Conservation (phyloP, 2,113 vertebrate genomes). For the Saccopteryx bilineata region DNA sequence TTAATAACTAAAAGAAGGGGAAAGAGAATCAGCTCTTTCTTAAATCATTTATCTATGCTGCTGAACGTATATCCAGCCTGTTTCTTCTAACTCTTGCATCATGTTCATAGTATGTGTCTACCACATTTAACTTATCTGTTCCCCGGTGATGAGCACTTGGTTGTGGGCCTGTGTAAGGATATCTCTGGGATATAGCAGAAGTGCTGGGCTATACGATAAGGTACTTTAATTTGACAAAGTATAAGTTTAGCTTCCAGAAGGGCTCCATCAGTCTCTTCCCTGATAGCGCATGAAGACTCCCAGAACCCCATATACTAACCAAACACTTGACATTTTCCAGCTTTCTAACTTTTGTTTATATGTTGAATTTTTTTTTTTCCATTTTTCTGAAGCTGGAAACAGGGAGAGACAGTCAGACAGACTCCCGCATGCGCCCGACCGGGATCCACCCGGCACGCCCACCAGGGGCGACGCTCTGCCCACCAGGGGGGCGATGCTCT, state of each 20-base stretch:
- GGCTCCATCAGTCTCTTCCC: background rate
- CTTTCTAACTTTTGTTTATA: constrained; percentile 40
- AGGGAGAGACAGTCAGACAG: too few species aligned
- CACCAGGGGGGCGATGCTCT: too few species aligned
- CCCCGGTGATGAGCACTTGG: background rate
- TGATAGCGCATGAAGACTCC: background rate
- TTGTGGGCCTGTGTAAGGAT: background rate
- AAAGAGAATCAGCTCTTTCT: background rate
- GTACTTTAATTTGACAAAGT: constrained; percentile 8
- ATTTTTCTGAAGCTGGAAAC: too few species aligned
- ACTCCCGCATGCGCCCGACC: too few species aligned
- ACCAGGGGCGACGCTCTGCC: too few species aligned
- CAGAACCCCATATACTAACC: background rate
- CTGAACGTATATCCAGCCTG: background rate
- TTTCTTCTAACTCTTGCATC: background rate
- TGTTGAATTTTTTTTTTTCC: constrained; percentile 58
- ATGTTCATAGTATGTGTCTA: background rate
- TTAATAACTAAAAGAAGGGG: background rate
- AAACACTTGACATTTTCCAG: constrained; percentile 8
- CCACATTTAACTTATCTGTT: background rate
- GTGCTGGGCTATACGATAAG: background rate
- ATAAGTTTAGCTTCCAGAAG: background rate
- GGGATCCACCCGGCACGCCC: too few species aligned
- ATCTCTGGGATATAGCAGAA: constrained; percentile 39
- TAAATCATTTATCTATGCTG: background rate